These are phyloP conservation scores for Calcarius lapponicus DNA, from an alignment of 2,797 vertebrate genomes.

Conservation along the genomic window DNA sequence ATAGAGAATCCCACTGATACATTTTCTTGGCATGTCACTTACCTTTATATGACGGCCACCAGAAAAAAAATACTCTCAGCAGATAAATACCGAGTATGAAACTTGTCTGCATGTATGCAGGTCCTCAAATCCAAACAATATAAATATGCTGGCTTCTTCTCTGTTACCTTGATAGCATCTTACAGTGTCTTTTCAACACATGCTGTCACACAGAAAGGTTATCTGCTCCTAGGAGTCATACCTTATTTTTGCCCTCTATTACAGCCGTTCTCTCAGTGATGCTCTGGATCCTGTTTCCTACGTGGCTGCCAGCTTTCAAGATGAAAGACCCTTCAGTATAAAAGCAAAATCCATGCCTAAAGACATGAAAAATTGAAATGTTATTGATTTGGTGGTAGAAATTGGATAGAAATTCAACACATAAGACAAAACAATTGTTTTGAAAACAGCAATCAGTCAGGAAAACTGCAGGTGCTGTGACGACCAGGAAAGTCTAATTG, in stretches of 20 bases:
- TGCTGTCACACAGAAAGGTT: neutral
- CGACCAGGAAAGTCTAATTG: neutral
- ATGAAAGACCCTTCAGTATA: constrained; percentile 76
- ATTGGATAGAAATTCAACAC: neutral
- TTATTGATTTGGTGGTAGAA: neutral
- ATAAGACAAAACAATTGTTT: neutral
- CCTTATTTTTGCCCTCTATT: constrained; percentile 93
- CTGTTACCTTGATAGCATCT: neutral
- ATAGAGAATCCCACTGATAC: neutral
- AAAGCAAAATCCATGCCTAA: constrained; percentile 74
- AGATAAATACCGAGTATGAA: neutral
- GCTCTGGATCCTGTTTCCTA: constrained; percentile 89
- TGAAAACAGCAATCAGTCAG: neutral
- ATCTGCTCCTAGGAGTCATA: constrained; percentile 64
- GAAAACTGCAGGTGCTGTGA: neutral
- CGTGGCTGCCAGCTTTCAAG: constrained; percentile 75
- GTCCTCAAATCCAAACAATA: neutral
- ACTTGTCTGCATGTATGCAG: neutral
- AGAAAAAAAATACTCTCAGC: neutral
- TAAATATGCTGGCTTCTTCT: neutral
- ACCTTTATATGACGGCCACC: neutral
- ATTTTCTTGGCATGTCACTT: neutral
- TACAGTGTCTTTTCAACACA: neutral
- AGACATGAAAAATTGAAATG: constrained; percentile 35
- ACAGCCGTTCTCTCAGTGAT: constrained; percentile 85